phyloP scores from a whole-genome alignment of 2,888 invertebrate genomes.

The Pycnomerus fuliginosus region DNA sequence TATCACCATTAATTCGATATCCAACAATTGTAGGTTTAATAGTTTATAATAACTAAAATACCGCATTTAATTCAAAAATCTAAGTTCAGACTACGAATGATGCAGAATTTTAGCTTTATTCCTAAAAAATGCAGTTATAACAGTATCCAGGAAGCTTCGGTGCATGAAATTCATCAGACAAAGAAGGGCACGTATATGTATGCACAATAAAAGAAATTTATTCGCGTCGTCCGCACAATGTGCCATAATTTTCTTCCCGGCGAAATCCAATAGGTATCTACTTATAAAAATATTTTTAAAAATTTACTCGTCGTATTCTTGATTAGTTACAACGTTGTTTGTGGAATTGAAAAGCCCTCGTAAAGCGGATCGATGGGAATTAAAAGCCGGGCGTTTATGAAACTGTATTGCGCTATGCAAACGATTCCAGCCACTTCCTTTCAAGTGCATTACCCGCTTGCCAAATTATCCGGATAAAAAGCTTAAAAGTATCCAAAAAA shows the following conservation, averaged over 20 bases:
- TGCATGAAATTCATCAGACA: slow-evolving; percentile 4
- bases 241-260: slow-evolving; percentile 1
- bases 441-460: slow-evolving; percentile 18
- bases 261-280: slow-evolving; percentile 3
- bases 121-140: slow-evolving; percentile 8
- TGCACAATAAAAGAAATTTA: slow-evolving; percentile 1
- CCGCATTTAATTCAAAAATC: no score
- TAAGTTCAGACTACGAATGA: no score
- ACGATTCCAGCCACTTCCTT: slow-evolving; percentile 6
- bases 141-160: slow-evolving; percentile 5
- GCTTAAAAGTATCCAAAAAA: slow-evolving; percentile 23
- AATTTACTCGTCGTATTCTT: no score
- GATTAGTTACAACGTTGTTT: no score
- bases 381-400: no score
- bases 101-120: no score
- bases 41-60: no score
- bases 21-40: no score
- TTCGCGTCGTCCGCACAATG: slow-evolving; percentile 1
- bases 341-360: no score
- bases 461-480: slow-evolving; percentile 27
- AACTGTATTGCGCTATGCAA: slow-evolving; percentile 13
- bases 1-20: no score
- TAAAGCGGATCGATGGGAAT: no score
- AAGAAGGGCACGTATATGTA: background rate
- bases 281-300: no score